phyloP scores from a whole-genome alignment of 2,888 invertebrate genomes.

The Microplitis deprimator region DNA sequence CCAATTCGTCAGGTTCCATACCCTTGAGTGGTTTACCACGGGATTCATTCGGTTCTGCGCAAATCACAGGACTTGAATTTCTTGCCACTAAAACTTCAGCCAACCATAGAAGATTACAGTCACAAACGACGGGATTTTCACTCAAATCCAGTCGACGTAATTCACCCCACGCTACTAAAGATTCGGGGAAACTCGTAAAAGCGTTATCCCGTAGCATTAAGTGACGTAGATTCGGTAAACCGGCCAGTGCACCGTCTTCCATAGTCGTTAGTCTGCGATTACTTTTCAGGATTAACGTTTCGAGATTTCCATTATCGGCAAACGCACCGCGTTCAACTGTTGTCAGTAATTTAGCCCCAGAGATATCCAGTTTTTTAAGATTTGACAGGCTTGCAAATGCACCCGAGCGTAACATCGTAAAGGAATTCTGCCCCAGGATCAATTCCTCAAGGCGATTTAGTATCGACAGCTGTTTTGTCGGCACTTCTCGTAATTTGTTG shows the following conservation, averaged over 20 bases:
- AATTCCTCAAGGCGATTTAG: constrained; percentile 85
- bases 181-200: constrained; percentile 82
- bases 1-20: constrained; percentile 83
- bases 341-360: constrained; percentile 82
- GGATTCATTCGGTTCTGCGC: constrained; percentile 81
- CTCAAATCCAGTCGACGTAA: constrained; percentile 83
- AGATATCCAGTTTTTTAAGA: constrained; percentile 83
- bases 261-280: constrained; percentile 83
- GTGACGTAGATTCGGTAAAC: constrained; percentile 84
- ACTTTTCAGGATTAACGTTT: constrained; percentile 82
- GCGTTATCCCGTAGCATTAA: constrained; percentile 86
- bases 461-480: constrained; percentile 81
- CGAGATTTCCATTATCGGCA: constrained; percentile 85
- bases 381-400: constrained; percentile 86
- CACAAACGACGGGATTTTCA: constrained; percentile 87
- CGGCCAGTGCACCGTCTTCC: constrained; percentile 84
- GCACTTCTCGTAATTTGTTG: constrained; percentile 82
- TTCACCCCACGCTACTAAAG: constrained; percentile 85
- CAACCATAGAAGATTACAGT: constrained; percentile 86
- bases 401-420: constrained; percentile 79
- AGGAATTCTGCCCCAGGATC: constrained; percentile 87
- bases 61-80: constrained; percentile 81
- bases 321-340: constrained; percentile 85
- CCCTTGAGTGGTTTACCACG: constrained; percentile 78
- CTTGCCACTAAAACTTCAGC: constrained; percentile 80